phyloP scores from a whole-genome alignment of 92 coral and sea anemone species.

The Diadumene lineata region DNA sequence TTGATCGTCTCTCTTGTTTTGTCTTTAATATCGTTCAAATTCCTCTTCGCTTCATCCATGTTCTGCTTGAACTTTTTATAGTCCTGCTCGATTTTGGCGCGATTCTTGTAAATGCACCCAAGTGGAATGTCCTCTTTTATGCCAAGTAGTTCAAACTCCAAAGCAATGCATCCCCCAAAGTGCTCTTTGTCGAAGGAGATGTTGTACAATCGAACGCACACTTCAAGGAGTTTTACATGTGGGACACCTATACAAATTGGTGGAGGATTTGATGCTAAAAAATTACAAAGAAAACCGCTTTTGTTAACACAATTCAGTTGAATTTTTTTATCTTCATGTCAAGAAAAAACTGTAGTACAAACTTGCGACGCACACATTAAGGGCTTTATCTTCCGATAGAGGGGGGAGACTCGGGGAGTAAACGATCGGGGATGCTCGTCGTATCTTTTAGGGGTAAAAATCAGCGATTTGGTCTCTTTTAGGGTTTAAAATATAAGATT shows the following conservation, averaged over 20 bases:
- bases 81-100: not conserved
- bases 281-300: too few species aligned
- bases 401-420: too few species aligned
- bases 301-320: too few species aligned
- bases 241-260: conserved; percentile 63
- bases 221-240: conserved; percentile 23
- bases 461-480: too few species aligned
- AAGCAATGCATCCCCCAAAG: conserved; percentile 41
- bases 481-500: too few species aligned
- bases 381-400: too few species aligned
- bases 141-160: conserved; percentile 16
- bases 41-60: not conserved
- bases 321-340: too few species aligned
- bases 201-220: conserved; percentile 36
- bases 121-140: conserved; percentile 24
- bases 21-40: not conserved
- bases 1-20: not conserved
- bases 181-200: conserved; percentile 34
- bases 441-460: too few species aligned
- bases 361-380: too few species aligned
- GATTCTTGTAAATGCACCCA: conserved; percentile 20
- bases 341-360: too few species aligned
- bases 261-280: conserved; percentile 59
- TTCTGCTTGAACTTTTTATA: not conserved
- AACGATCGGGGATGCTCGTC: too few species aligned